phyloP scores from a whole-genome alignment of 2,888 invertebrate species.

The Scaptomyza cyrtandrae region DNA sequence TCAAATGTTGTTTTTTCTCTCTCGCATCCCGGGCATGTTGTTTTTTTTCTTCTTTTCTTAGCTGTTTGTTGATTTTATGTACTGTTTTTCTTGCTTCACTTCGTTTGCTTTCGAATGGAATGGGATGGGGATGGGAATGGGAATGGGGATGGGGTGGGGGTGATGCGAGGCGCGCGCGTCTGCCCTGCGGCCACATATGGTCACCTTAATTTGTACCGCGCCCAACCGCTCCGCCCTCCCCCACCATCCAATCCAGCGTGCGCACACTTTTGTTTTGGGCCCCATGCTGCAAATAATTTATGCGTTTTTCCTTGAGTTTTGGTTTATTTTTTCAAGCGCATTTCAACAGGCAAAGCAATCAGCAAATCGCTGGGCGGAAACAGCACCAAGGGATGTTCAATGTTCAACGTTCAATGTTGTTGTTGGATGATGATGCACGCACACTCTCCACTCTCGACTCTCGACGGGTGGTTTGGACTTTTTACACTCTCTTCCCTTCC shows the following conservation, averaged over 20 bases:
- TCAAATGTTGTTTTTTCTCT: conserved; percentile 44
- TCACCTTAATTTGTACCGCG: conserved; percentile 71
- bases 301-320: conserved; percentile 71
- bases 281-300: conserved; percentile 68
- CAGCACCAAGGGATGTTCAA: conserved; percentile 59
- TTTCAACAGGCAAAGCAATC: conserved; percentile 77
- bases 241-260: too few species aligned
- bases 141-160: background rate
- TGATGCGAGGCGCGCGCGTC: conserved; percentile 6
- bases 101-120: conserved; percentile 23
- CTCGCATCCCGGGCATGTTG: conserved; percentile 37
- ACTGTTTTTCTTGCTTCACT: conserved; percentile 77
- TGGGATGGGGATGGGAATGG: background rate
- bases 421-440: conserved; percentile 45
- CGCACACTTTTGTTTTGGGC: background rate
- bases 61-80: conserved; percentile 78
- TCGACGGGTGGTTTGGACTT: conserved; percentile 61
- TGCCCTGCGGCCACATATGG: conserved; percentile 76
- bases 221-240: background rate
- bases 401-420: conserved; percentile 16
- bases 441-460: conserved; percentile 33
- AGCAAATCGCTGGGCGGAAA: conserved; percentile 68
- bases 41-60: conserved; percentile 33
- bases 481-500: background rate
- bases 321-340: conserved; percentile 77